phyloP scores from a whole-genome alignment of 2,888 invertebrate genomes.

The Rutpela maculata region DNA sequence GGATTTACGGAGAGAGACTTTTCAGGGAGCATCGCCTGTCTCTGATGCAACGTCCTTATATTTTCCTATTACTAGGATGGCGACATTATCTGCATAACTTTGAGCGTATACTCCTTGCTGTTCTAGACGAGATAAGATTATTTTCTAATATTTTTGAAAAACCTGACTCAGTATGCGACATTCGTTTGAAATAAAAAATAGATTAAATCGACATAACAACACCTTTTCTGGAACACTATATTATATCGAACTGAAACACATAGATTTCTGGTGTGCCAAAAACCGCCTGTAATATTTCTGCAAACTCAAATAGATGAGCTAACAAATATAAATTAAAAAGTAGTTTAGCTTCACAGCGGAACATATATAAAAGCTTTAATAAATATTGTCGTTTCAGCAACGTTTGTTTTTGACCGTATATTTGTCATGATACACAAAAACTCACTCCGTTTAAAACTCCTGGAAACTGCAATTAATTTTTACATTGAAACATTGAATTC shows the following conservation, averaged over 20 bases:
- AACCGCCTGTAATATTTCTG: conserved; percentile 18
- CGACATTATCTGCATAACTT: too few species aligned
- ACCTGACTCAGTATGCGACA: too few species aligned
- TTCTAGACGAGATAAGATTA: too few species aligned
- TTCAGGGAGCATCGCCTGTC: too few species aligned
- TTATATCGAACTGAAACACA: too few species aligned
- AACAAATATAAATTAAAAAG: conserved; percentile 26
- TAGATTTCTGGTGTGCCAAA: neutral
- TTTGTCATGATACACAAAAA: conserved; percentile 51
- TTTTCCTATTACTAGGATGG: too few species aligned
- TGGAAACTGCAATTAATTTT: conserved; percentile 67
- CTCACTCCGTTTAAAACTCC: conserved; percentile 60
- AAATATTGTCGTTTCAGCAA: conserved; percentile 39
- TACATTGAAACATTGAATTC: conserved; percentile 65
- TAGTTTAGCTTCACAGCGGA: neutral
- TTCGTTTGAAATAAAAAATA: neutral
- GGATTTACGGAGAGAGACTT: too few species aligned
- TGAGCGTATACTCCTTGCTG: too few species aligned
- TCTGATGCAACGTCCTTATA: too few species aligned
- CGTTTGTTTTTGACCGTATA: conserved; percentile 41
- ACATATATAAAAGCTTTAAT: conserved; percentile 34
- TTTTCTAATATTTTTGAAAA: too few species aligned
- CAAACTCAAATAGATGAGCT: conserved; percentile 12
- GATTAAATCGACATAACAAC: neutral
- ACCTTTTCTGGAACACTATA: neutral